Evolutionary conservation across 2,797 vertebrate species (phyloP).

Genomic region (Psittacula echo): DNA sequence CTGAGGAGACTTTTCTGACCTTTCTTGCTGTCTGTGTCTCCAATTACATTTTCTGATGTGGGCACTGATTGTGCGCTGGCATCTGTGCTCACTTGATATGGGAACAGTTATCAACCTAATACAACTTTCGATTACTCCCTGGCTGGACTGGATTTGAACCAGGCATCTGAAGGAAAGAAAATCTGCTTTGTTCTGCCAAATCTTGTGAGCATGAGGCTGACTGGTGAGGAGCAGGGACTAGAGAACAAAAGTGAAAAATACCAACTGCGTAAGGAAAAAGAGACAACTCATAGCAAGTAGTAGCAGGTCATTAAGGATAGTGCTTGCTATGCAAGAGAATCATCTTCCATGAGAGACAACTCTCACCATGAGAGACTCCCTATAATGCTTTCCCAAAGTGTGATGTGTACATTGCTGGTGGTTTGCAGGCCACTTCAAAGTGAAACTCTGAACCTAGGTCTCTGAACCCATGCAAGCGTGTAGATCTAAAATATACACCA

Average conservation of each 20-base stretch:
- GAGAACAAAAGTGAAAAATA: not conserved
- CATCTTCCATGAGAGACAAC: not conserved
- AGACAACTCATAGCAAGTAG: not conserved
- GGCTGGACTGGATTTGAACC: not conserved
- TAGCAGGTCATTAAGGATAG: not conserved
- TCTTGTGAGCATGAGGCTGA: not conserved
- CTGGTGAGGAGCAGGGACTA: not conserved
- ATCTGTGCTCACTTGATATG: not conserved
- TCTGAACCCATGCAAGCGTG: not conserved
- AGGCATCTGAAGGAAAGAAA: not conserved
- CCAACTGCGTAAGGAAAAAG: rapidly evolving
- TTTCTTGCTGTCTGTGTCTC: not conserved
- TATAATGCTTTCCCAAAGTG: not conserved
- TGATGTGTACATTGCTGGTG: not conserved
- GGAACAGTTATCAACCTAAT: not conserved
- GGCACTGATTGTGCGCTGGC: not conserved
- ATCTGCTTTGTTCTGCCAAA: not conserved
- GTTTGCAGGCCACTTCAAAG: conserved; percentile 7
- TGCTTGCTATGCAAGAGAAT: not conserved
- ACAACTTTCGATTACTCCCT: not conserved
- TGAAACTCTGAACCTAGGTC: not conserved
- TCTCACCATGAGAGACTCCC: not conserved
- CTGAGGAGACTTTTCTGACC: not conserved
- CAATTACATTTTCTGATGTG: not conserved
- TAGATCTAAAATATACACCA: not conserved